Conservation (phyloP, 2,888 invertebrate species). For the Drosophila formosana region DNA sequence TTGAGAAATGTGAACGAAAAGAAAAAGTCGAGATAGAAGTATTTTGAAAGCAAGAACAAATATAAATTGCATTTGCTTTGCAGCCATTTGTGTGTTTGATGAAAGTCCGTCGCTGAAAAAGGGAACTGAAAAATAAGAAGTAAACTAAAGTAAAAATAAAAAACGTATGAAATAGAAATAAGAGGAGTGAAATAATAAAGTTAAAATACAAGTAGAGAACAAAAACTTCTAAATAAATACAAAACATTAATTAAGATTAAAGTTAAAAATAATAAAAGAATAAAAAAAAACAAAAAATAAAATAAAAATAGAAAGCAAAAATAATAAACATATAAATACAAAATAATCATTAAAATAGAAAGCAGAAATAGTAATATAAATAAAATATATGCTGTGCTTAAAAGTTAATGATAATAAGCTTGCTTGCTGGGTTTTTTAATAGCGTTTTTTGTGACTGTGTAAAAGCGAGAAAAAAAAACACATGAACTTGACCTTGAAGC, state of each 20-base stretch:
- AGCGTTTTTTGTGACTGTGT: slow-evolving; percentile 20
- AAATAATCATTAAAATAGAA: too few relatives aligned
- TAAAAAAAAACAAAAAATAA: slow-evolving; percentile 2
- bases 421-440: slow-evolving; percentile 12
- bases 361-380: too few relatives aligned
- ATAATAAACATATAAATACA: too few relatives aligned
- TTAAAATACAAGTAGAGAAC: slow-evolving; percentile 1
- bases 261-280: neutral
- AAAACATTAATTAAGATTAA: too few relatives aligned
- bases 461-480: slow-evolving; percentile 38
- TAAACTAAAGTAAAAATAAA: neutral
- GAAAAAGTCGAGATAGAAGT: slow-evolving; percentile 36
- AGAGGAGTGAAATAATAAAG: neutral
- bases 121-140: slow-evolving; percentile 16
- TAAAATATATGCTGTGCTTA: too few relatives aligned
- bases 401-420: slow-evolving; percentile 30
- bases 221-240: too few relatives aligned
- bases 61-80: slow-evolving; percentile 62
- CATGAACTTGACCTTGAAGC: slow-evolving; percentile 79
- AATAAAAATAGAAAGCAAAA: slow-evolving; percentile 7
- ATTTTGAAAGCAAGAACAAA: slow-evolving; percentile 49
- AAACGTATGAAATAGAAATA: slow-evolving; percentile 1
- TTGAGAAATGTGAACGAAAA: slow-evolving; percentile 48
- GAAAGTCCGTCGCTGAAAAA: slow-evolving; percentile 13
- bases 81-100: slow-evolving; percentile 39